Percentiles rank a stretch among this genome's conserved stretches.
These are phyloP conservation scores for Lepidotrigona ventralis DNA, from an alignment of 1,140 invertebrate species.

Conservation along the genomic window DNA sequence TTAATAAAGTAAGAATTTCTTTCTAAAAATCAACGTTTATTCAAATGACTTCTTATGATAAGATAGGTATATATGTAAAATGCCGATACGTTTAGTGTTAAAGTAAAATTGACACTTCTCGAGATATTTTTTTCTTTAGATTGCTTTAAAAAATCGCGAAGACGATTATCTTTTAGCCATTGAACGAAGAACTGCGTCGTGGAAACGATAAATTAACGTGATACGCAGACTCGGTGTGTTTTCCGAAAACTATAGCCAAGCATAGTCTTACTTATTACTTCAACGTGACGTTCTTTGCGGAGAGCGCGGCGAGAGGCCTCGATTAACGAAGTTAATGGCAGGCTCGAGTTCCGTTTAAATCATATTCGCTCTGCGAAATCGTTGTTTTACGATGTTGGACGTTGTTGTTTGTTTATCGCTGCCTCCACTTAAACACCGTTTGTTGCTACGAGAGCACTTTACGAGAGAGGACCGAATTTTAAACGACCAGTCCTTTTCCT, in stretches of 20 bases:
- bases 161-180: background rate
- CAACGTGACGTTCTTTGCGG: background rate
- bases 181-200: background rate
- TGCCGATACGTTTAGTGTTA: too few relatives aligned
- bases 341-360: background rate
- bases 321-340: constrained; percentile 14
- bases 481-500: background rate
- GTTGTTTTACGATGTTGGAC: background rate
- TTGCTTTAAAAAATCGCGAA: background rate
- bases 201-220: background rate
- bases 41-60: too few relatives aligned
- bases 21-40: too few relatives aligned
- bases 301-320: background rate
- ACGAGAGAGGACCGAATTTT: background rate
- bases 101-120: background rate
- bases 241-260: background rate
- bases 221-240: background rate
- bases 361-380: background rate
- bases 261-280: background rate
- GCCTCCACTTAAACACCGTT: background rate
- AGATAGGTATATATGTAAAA: too few relatives aligned
- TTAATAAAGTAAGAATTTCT: too few relatives aligned
- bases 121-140: too few relatives aligned
- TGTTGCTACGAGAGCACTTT: background rate
- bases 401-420: constrained; percentile 16